These are phyloP conservation scores for Tetraneura akinire DNA, from an alignment of 1,140 invertebrate genomes.

Conservation along the genomic window DNA sequence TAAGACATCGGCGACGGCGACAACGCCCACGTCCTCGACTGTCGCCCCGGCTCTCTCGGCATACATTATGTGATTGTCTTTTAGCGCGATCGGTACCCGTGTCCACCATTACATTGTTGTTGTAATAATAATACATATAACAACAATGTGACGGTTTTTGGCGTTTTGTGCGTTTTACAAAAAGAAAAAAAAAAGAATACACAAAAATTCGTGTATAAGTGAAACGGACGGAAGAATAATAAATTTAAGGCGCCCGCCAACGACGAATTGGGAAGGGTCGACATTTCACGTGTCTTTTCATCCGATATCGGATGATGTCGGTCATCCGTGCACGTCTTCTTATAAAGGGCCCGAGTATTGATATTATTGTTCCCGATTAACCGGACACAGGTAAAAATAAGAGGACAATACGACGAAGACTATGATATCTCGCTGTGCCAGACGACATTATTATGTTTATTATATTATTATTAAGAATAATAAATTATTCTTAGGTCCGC, in stretches of 20 bases:
- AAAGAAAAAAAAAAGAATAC: too few relatives aligned
- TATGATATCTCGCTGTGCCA: too few relatives aligned
- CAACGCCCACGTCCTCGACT: constrained; percentile 27
- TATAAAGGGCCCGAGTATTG: background rate
- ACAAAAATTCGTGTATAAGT: too few relatives aligned
- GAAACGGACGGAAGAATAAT: background rate
- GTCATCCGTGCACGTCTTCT: background rate
- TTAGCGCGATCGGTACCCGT: background rate
- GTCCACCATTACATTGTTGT: background rate
- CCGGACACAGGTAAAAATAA: constrained; percentile 26
- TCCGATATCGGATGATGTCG: background rate
- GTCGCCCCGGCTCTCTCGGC: constrained; percentile 26
- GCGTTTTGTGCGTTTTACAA: background rate
- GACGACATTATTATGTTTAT: background rate
- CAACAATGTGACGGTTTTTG: background rate
- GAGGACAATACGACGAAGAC: constrained; percentile 11
- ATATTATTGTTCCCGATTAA: constrained; percentile 49
- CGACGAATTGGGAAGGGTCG: background rate
- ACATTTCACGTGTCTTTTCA: background rate
- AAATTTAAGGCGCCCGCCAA: constrained; percentile 29
- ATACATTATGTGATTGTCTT: constrained; percentile 19
- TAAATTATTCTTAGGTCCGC: background rate
- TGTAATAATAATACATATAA: background rate
- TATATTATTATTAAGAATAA: too few relatives aligned
- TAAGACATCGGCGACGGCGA: background rate